Evolutionary conservation across 1,140 invertebrate genomes (phyloP), one percentile per base, ranked within the genome.

Genomic region (Cydia fagiglandana): DNA sequence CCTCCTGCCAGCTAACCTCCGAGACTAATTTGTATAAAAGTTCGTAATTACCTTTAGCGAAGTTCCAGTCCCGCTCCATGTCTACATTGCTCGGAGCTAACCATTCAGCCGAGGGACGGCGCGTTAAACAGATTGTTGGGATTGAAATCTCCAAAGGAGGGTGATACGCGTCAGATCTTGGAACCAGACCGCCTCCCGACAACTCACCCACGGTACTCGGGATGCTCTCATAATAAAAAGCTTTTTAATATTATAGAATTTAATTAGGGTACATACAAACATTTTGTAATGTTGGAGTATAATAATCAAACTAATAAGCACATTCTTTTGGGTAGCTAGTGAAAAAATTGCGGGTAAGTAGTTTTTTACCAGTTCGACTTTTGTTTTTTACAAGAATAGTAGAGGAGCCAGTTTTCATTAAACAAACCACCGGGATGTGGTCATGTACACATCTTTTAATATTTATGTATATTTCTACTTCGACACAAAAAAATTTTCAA

Each of bases 181-280:
- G n/a, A n/a, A n/a, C n/a, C n/a, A n/a, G n/a, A n/a, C n/a, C n/a
- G n/a, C n/a, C n/a, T n/a, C n/a, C n/a, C n/a, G n/a, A n/a, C n/a
- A n/a, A n/a, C n/a, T n/a, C n/a, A n/a, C n/a, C n/a, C n/a, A n/a
- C n/a, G n/a, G n/a, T n/a, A n/a, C n/a, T n/a, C n/a, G n/a, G n/a
- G n/a, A n/a, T n/a, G n/a, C n/a, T n/a, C n/a, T n/a, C n/a, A n/a
- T n/a, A n/a, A 75, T 47, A 47, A 78, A 74, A 77, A 73, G n/a
- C 73, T 9, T 66, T 61, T 77, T 75, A 76, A 91, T 93, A 90
- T 91, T 89, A 93, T 93, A 93, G 86, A 91, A 90, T 93, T 93
- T 93, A 93, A 91, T 93, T 91, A 93, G 88, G 88, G 89, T 93
- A 93, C 88, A 91, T 93, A 93, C 89, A 93, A 93, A 93, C 89